Conservation (phyloP, 2,888 invertebrate genomes). For the Synergus umbraculus region DNA sequence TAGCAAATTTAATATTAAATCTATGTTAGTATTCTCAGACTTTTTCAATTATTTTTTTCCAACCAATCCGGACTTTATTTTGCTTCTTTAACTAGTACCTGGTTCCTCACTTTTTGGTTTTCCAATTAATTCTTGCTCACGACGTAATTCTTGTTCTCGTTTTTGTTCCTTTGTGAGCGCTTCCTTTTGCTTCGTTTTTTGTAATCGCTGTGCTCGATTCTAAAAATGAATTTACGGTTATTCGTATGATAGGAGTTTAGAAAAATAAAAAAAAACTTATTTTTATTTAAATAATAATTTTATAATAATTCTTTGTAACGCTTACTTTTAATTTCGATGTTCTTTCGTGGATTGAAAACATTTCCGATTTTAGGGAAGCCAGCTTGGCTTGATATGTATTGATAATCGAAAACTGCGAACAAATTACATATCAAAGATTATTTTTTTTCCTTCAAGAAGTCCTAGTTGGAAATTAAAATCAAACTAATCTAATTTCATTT, state of each 20-base stretch:
- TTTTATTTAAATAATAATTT: conserved; percentile 3
- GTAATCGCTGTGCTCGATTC: conserved; percentile 76
- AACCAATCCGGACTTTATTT: background rate
- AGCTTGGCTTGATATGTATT: conserved; percentile 77
- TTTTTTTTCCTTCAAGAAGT: background rate
- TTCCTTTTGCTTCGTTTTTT: conserved; percentile 77
- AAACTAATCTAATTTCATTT: background rate
- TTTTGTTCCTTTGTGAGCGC: conserved; percentile 68
- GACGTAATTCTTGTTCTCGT: conserved; percentile 71
- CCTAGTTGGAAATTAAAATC: background rate
- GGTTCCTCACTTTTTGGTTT: conserved; percentile 39
- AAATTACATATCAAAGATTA: conserved; percentile 1
- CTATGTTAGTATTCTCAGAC: background rate
- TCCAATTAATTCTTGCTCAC: conserved; percentile 67
- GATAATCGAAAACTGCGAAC: conserved; percentile 72
- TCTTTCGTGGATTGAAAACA: conserved; percentile 76
- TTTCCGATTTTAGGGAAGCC: conserved; percentile 76
- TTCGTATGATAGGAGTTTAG: background rate
- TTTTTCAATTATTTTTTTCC: background rate
- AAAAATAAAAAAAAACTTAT: background rate
- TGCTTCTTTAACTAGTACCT: background rate
- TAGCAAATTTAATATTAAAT: conserved; percentile 18
- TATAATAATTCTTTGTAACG: conserved; percentile 26
- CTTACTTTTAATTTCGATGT: conserved; percentile 76
- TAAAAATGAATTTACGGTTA: conserved; percentile 52